These are phyloP conservation scores for Linnaemya vulpina DNA, from an alignment of 2,888 invertebrate species.

Conservation along the genomic window DNA sequence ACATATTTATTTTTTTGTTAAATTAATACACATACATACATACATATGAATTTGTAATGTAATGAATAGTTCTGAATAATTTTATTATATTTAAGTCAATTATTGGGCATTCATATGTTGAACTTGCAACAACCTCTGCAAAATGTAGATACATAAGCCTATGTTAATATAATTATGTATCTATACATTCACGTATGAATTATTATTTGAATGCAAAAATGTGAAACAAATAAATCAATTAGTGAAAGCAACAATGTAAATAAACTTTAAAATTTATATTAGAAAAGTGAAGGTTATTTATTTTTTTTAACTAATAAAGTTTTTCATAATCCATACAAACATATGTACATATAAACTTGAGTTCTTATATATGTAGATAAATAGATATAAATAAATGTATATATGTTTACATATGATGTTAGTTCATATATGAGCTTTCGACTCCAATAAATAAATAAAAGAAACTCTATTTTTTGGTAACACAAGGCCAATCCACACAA, in stretches of 20 bases:
- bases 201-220: no score
- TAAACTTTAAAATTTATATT: slow-evolving; percentile 49
- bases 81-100: no score
- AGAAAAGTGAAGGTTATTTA: slow-evolving; percentile 65
- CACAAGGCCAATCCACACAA: slow-evolving; percentile 8
- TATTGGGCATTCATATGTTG: not conserved
- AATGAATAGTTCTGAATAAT: no score
- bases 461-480: slow-evolving; percentile 17
- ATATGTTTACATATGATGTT: not conserved
- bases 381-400: not conserved
- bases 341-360: slow-evolving; percentile 9
- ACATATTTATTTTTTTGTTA: no score
- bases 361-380: not conserved
- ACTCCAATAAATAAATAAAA: slow-evolving; percentile 40
- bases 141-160: no score
- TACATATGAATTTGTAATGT: no score
- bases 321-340: not conserved
- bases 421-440: not conserved
- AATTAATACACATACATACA: no score
- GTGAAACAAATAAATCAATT: slow-evolving; percentile 1
- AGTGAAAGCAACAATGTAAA: slow-evolving; percentile 35
- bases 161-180: no score
- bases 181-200: not conserved
- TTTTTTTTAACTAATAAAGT: slow-evolving; percentile 10
- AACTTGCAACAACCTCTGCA: no score